Evolutionary conservation across 2,888 invertebrate genomes (phyloP), one percentile per base, ranked within the genome.

Genomic region (Sinodicranocentrus sp.): DNA sequence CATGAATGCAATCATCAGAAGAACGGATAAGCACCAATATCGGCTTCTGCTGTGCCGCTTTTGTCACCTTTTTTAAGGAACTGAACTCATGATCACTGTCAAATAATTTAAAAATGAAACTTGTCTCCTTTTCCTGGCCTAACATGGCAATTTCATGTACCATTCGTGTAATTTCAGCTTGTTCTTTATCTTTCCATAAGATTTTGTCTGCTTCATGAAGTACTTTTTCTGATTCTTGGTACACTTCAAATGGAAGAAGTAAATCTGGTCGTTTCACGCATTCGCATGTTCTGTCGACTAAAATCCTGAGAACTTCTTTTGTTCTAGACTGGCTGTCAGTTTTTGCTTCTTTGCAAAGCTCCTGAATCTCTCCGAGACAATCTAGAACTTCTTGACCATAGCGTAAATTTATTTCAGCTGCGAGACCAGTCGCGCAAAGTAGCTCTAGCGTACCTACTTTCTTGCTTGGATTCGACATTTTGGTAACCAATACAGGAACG

Each of bases 1-100:
- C 95, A 88, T 94, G 93, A 0, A 95, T 91, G 76, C 92, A 91
- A 19, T 93, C 93, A 82, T 94, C 93, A 1, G 85, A 82, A 28
- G 87, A 87, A 15, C 68, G 44, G 8, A 88, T 93, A 89, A 93
- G 93, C 70, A 94, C 93, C 87, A 95, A 92, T 75, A 95, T 91
- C 85, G 95, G 90, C 72, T 92, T 91, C 89, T 92, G 90, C 2
- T 91, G 89, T 87, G 93, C 93, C 48, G 91, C 89, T 84, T 91
- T 92, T 3, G 93, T 92, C 2, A 94, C 92, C 89, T 93, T 93
- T 87, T 93, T 92, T 86, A 94, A 91, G 0, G 93, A 93, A 17
- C 77, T 48, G 70, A 88, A 86, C 71, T 87, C 84, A 10, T 72
- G 61, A 52, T 88, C 87, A 72, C 84, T 86, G 1, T 70, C 10